Conservation (phyloP, 2,797 vertebrate genomes). For the Acropternis orthonyx region DNA sequence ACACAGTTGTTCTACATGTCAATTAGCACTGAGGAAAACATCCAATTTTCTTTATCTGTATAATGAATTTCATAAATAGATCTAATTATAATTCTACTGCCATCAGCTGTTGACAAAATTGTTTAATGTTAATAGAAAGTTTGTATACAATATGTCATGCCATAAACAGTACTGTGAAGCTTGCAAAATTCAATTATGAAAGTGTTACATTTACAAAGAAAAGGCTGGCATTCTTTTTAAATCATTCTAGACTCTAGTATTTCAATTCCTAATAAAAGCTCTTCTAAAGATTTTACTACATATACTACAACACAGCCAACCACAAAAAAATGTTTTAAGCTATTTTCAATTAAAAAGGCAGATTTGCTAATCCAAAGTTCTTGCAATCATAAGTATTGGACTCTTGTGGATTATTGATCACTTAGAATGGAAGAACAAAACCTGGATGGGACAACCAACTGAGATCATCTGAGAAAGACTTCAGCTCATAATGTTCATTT, state of each 20-base stretch:
- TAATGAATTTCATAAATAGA: constrained; percentile 51
- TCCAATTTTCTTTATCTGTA: constrained; percentile 22
- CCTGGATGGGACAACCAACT: not conserved
- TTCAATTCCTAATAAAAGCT: constrained; percentile 18
- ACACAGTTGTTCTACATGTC: constrained; percentile 7
- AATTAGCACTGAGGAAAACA: constrained; percentile 50
- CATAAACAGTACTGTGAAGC: constrained; percentile 33
- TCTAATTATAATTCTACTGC: constrained; percentile 54
- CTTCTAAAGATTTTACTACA: not conserved
- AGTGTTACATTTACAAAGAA: constrained; percentile 26
- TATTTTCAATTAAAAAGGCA: constrained; percentile 6
- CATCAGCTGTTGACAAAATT: constrained; percentile 52
- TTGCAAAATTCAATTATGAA: constrained; percentile 44
- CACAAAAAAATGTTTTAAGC: not conserved
- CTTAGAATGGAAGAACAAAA: not conserved
- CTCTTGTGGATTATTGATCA: not conserved
- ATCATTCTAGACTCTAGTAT: not conserved
- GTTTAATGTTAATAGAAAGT: constrained; percentile 51
- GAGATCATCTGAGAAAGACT: not conserved
- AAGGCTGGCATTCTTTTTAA: not conserved
- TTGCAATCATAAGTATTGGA: not conserved
- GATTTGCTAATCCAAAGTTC: not conserved
- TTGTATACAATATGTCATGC: not conserved
- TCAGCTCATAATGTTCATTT: not conserved
- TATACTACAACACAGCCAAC: not conserved